Evolutionary conservation across 2,888 invertebrate genomes (phyloP).

Genomic region (Chrysolina haemoptera): DNA sequence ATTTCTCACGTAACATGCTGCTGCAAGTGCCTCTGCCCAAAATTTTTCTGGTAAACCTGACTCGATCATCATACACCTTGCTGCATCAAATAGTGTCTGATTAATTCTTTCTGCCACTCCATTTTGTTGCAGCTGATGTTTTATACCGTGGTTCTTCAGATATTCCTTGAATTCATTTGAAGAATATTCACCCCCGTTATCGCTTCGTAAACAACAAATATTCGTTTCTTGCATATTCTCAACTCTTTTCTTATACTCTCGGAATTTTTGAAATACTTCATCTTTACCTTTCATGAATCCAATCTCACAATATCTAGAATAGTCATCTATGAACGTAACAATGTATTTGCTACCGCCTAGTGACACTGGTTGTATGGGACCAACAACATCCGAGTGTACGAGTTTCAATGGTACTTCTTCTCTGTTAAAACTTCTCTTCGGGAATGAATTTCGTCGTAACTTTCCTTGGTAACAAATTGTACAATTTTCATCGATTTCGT

Average conservation of each 20-base stretch:
- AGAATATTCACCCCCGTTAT: constrained; percentile 27
- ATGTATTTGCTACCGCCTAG: neutral
- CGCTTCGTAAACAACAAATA: neutral
- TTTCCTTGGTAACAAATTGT: no score
- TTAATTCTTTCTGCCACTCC: constrained; percentile 30
- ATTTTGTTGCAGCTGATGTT: constrained; percentile 27
- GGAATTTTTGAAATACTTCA: neutral
- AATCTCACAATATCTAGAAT: neutral
- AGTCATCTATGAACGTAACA: neutral
- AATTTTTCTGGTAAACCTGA: neutral
- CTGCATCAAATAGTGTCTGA: constrained; percentile 20
- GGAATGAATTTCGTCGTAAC: no score
- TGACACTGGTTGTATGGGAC: no score
- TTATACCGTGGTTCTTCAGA: constrained; percentile 29
- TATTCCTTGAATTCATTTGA: constrained; percentile 23
- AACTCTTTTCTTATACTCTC: neutral
- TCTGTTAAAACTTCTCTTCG: no score
- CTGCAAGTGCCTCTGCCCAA: constrained; percentile 1
- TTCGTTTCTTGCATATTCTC: neutral
- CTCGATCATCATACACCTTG: neutral
- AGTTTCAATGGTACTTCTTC: no score
- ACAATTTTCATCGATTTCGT: no score
- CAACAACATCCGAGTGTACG: no score
- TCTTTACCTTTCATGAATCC: neutral
- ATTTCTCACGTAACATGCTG: no score